Base-by-base conservation (phyloP, 2,888 invertebrate species). In the Hirtodrosophila trivittata region DNA sequence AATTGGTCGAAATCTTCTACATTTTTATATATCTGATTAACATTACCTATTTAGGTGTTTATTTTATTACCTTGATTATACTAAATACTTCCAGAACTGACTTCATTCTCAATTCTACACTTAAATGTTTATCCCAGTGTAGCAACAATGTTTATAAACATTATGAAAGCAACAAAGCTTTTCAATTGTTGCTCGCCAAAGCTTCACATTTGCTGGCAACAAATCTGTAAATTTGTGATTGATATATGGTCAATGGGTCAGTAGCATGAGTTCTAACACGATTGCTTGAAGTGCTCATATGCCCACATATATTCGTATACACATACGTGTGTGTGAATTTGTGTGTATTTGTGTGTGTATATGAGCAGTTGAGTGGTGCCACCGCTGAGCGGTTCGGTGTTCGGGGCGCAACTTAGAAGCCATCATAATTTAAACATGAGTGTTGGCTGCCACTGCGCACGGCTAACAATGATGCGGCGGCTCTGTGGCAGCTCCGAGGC, bases 391-490 rank as follows among this genome's bases (percentile, higher is more conserved):
- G 38, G 12, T 21, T 12, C 10, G 14, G 12, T 21, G 37, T 25
- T 49, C 49, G 65, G 66, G 74, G 70, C 78, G 60, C 81, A 84
- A 86, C 59, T 70, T 83, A 83, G 82, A 86, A 87, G 87, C 87
- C 86, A 82, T 86, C 87, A 86, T 86, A 87, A 86, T 85, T 86
- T 82, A 75, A 86, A 82, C 85, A 87, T 86, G 85, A 86, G 82
- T 87, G 86, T 75, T 77, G 82, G 57, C 57, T 84, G 82, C 82
- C 87, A 81, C 86, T 77, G 86, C 77, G 66, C 75, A 77, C 51
- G 68, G 75, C 68, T 63, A 78, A 82, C 76, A 77, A 76, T 76
- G 77, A 67, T 56, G 73, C 41, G 50, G 52, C 50, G 62, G 52
- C 35, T 41, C 35, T 63, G 54, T 41, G 51, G 32, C 32, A n/a